Evolutionary conservation across 2,113 vertebrate species (phyloP), one percentile per base, ranked within the genome.

Genomic region (Sapayoa aenigma): DNA sequence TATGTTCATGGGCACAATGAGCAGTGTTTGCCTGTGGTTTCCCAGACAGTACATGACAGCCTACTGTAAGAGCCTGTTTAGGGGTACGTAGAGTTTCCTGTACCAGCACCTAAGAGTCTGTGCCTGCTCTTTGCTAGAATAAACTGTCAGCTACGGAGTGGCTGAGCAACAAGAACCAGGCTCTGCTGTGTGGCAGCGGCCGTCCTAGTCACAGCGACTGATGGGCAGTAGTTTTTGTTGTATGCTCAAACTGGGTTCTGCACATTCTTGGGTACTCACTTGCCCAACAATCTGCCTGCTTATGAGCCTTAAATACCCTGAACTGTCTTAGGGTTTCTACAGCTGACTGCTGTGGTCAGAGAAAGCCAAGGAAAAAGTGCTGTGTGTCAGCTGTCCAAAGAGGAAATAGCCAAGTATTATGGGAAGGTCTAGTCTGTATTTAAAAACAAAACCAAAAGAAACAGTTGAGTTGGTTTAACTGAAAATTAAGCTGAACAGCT

Each of bases 131-230:
- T 67, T 41, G 16, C 21, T 8, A 14, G 49, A 39, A 65, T 24
- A 42, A 69, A 27, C 9, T 13, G 15, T 21, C 65, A 56, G 74
- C 31, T 65, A 14, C 42, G 2, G 3, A 28, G 50, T 14, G n/a
- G 5, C 39, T 3, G 2, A 87, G 12, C n/a, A 22, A 14, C 35
- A 23, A 31, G 53, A 56, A n/a, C 18, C 5, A 18, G 74, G 37
- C 2, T 17, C 28, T 12, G 11, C 20, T 52, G 27, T 21, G 25
- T 24, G 55, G 18, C 30, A 6, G 63, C 0, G 1, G 14, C 33
- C 1, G 0, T 25, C 33, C 13, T 2, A 0, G 25, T 30, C 71
- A 44, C 0, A 0, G 22, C 37, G 58, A 41, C 24, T 1, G 3
- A 11, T 1, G 8, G 39, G 30, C 58, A 28, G 18, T 18, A 8